Base-by-base conservation (phyloP, 2,113 vertebrate species). In the Colinus virginianus region DNA sequence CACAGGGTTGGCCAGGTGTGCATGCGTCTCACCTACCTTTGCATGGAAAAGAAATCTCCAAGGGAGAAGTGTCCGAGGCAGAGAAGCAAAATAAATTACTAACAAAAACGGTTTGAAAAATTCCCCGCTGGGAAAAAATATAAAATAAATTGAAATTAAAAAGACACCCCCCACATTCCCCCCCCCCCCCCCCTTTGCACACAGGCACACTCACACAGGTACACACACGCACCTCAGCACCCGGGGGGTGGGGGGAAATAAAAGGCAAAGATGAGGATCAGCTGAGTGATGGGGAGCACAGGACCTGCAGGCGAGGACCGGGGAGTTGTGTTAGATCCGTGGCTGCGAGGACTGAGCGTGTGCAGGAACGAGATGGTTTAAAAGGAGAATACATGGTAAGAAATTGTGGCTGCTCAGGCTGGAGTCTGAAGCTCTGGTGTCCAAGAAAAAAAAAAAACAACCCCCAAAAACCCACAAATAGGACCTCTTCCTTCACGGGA, bases 41-140 rank as follows among this genome's bases (percentile, higher is more conserved):
- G 94, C 97, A 97, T 96, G 96, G 96, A 97, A 96, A 95, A 96
- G 91, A 93, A 93, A 95, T 95, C 93, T 97, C 94, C 93, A 36
- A 92, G 96, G 84, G 84, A 80, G 78, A 92, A 94, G 92, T 95
- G 93, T 96, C 94, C 95, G 79, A 95, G 95, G 95, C 96, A 92
- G 90, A 95, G 94, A 96, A 95, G 94, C 92, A 94, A 96, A 87
- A 90, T 79, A 90, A 96, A 96, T 94, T 49, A 89, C 88, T 66
- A 95, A 94, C 43, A 67, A 95, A 87, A 76, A 72, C 3, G 84
- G 85, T 87, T 90, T 61, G 61, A 71, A 94, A 93, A 96, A 94
- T 78, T 53, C 62, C 93, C 93, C 68, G 68, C 82, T 30, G 36
- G 67, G 26, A 6, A 20, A 23, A 49, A 30, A 62, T 55, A 26